Evolutionary conservation across 1,140 invertebrate genomes (phyloP).

Genomic region (Chymomyza costata): DNA sequence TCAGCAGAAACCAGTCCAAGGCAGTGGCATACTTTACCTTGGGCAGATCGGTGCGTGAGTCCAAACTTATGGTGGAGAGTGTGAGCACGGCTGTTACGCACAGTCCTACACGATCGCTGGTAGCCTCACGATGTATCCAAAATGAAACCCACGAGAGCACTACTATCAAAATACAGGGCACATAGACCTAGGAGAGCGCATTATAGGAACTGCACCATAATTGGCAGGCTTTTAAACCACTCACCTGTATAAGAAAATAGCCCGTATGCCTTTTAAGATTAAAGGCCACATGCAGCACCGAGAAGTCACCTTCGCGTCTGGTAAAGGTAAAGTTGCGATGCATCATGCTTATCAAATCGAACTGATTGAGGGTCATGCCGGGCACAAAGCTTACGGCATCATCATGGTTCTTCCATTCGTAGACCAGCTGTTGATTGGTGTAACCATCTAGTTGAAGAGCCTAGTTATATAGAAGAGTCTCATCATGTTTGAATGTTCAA

Average conservation of each 20-base stretch:
- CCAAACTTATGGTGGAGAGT: constrained; percentile 92
- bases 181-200: constrained; percentile 82
- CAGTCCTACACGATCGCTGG: constrained; percentile 81
- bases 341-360: constrained; percentile 91
- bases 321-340: constrained; percentile 87
- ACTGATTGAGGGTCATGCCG: constrained; percentile 92
- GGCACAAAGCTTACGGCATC: constrained; percentile 89
- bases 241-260: constrained; percentile 93
- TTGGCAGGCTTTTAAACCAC: no score
- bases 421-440: constrained; percentile 90
- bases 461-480: background rate
- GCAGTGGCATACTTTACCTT: constrained; percentile 95
- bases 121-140: constrained; percentile 97
- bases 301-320: constrained; percentile 89
- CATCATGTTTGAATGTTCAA: background rate
- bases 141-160: constrained; percentile 97
- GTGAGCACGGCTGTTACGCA: constrained; percentile 95
- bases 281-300: constrained; percentile 93
- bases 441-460: constrained; percentile 86
- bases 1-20: constrained; percentile 93
- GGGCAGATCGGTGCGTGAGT: constrained; percentile 92
- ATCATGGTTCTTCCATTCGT: constrained; percentile 90
- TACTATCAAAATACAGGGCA: constrained; percentile 95
- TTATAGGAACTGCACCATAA: background rate
- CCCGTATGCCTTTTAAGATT: constrained; percentile 93